A percentile compares a stretch with the other conserved stretches of the same genome.
phyloP scores from a whole-genome alignment of 2,797 vertebrate species.

The Cephalopachus bancanus region DNA sequence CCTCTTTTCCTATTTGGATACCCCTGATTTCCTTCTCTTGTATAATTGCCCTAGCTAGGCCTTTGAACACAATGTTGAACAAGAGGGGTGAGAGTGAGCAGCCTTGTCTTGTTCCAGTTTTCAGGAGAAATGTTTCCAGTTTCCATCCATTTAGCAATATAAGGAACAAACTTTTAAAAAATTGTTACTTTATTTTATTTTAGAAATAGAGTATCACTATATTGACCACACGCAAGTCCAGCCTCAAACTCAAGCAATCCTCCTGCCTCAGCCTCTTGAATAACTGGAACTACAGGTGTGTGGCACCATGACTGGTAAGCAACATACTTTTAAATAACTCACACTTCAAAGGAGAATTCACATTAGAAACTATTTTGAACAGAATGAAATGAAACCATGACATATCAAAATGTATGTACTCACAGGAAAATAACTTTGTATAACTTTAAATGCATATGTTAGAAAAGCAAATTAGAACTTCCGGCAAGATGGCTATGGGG shows the following conservation, averaged over 20 bases:
- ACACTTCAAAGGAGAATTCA: not conserved
- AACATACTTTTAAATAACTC: not conserved
- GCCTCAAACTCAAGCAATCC: not conserved
- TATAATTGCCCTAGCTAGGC: too few species aligned
- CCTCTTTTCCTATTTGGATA: too few species aligned
- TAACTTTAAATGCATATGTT: not conserved
- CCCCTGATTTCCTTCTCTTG: too few species aligned
- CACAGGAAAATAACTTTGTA: not conserved
- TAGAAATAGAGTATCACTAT: not conserved
- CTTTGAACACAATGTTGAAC: too few species aligned
- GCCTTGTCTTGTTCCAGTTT: too few species aligned
- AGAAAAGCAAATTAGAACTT: constrained; percentile 16
- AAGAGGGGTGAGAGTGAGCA: too few species aligned
- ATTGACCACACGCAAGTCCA: not conserved
- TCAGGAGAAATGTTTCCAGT: too few species aligned
- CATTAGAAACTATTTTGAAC: not conserved
- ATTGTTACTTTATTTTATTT: not conserved
- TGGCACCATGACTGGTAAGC: not conserved
- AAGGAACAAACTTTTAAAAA: not conserved
- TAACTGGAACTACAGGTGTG: not conserved
- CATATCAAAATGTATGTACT: not conserved
- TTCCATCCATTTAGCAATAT: too few species aligned
- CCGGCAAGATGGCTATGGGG: too few species aligned
- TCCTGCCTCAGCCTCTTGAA: not conserved
- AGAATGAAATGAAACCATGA: not conserved